These are phyloP conservation scores for Stratiomys singularior DNA, from an alignment of 2,888 invertebrate species.

Conservation along the genomic window DNA sequence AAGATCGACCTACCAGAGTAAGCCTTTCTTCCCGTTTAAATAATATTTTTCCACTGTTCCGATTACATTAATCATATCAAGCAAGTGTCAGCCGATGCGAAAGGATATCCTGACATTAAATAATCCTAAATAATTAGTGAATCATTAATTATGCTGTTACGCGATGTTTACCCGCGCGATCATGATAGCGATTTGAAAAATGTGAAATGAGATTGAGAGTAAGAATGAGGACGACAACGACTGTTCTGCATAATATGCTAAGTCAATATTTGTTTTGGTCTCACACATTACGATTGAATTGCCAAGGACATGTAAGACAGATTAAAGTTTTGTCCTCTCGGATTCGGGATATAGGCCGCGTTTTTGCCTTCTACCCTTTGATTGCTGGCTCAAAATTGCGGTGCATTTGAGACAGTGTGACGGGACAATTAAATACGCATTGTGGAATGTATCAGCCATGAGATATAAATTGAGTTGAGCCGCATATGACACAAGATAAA, in stretches of 20 bases:
- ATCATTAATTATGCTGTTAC: slow-evolving; percentile 56
- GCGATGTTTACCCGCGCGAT: slow-evolving; percentile 42
- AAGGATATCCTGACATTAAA: slow-evolving; percentile 34
- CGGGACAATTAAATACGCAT: slow-evolving; percentile 34
- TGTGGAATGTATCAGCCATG: slow-evolving; percentile 10
- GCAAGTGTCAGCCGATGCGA: slow-evolving; percentile 48
- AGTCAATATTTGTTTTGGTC: slow-evolving; percentile 56
- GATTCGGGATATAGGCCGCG: background rate
- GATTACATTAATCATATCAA: slow-evolving; percentile 55
- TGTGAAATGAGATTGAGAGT: background rate
- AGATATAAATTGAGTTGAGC: background rate
- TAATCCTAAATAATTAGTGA: slow-evolving; percentile 57
- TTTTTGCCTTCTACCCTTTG: background rate
- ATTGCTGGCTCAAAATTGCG: slow-evolving; percentile 1
- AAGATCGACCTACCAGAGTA: background rate
- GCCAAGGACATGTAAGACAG: slow-evolving; percentile 31
- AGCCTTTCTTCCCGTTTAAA: background rate
- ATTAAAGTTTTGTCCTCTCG: background rate
- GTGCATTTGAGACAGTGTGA: slow-evolving; percentile 26
- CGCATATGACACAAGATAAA: background rate
- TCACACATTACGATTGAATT: slow-evolving; percentile 51
- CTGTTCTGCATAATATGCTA: slow-evolving; percentile 12
- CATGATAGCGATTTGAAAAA: background rate
- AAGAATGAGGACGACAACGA: slow-evolving; percentile 14
- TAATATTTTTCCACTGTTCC: slow-evolving; percentile 49